Conservation (phyloP, 2,888 invertebrate genomes). For the Autographa gamma region DNA sequence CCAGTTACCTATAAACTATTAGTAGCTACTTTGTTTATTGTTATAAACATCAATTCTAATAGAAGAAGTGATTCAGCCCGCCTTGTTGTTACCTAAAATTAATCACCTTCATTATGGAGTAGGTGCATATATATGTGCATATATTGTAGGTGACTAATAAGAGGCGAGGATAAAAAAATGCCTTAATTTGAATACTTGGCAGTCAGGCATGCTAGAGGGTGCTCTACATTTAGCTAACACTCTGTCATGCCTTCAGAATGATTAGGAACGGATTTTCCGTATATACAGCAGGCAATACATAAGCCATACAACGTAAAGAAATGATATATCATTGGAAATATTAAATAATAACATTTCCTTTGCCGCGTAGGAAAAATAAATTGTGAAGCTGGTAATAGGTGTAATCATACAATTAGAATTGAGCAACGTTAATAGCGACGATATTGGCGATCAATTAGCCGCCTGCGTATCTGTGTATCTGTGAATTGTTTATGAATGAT, state of each 20-base stretch:
- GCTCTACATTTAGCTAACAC: not conserved
- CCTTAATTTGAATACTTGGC: constrained; percentile 1
- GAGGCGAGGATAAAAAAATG: not conserved
- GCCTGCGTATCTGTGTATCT: constrained; percentile 49
- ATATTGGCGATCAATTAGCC: constrained; percentile 64
- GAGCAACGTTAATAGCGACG: constrained; percentile 54
- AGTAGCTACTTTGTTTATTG: not conserved
- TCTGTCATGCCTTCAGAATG: not conserved
- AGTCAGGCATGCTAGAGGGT: not conserved
- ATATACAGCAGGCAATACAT: too few relatives aligned
- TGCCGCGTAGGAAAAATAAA: constrained; percentile 15
- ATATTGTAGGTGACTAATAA: not conserved
- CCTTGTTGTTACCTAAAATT: constrained; percentile 3
- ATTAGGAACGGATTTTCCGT: too few relatives aligned
- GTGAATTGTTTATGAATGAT: constrained; percentile 79
- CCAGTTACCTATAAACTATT: constrained; percentile 9
- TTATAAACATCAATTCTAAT: not conserved
- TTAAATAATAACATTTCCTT: not conserved
- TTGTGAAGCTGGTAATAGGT: constrained; percentile 11
- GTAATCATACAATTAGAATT: constrained; percentile 25
- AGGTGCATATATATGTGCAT: not conserved
- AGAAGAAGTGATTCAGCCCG: constrained; percentile 4
- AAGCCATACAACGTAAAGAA: too few relatives aligned
- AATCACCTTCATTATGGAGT: not conserved
- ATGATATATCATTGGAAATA: not conserved